Conservation (phyloP, 2,888 invertebrate species). For the Galeruca laticollis region DNA sequence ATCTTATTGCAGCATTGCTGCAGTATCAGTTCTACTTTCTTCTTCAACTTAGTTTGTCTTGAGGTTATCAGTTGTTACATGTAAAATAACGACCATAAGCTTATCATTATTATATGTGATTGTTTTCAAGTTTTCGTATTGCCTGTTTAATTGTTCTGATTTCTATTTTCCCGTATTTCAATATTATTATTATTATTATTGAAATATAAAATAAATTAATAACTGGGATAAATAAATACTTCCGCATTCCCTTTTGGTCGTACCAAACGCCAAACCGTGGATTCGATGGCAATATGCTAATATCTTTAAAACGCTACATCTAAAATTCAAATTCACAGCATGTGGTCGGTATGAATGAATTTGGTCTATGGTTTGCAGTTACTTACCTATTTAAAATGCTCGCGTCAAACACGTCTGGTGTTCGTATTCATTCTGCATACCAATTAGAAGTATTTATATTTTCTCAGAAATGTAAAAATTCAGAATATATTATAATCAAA, state of each 20-base stretch:
- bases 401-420: constrained; percentile 6
- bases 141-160: too few relatives aligned
- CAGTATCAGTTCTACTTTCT: too few relatives aligned
- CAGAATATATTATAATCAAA: not conserved
- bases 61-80: too few relatives aligned
- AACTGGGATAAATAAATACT: not conserved
- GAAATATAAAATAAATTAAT: too few relatives aligned
- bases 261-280: not conserved
- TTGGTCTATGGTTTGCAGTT: constrained; percentile 12
- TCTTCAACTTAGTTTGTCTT: too few relatives aligned
- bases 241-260: not conserved
- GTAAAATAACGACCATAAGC: too few relatives aligned
- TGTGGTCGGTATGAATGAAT: constrained; percentile 5
- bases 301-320: not conserved
- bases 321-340: constrained; percentile 10
- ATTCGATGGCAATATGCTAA: not conserved
- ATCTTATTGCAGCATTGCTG: too few relatives aligned
- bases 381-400: constrained; percentile 2
- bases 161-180: too few relatives aligned
- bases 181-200: too few relatives aligned
- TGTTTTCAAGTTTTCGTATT: too few relatives aligned
- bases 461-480: not conserved
- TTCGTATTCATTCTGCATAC: constrained; percentile 8
- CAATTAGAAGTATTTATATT: constrained; percentile 7
- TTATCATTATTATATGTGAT: too few relatives aligned